phyloP scores from a whole-genome alignment of 2,888 invertebrate genomes.

The Caenorhabditis panamensis region DNA sequence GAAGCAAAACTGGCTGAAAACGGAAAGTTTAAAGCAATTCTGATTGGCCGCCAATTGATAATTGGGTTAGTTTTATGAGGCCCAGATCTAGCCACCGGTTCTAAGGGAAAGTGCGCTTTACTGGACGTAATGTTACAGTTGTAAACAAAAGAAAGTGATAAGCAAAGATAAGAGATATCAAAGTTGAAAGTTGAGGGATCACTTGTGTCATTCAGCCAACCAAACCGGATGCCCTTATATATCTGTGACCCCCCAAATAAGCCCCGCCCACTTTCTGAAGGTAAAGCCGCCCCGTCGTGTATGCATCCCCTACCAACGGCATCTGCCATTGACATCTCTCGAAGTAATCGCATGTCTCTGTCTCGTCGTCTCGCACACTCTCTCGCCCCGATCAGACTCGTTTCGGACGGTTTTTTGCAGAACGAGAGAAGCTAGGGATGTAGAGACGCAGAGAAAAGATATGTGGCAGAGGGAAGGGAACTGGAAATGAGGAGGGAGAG shows the following conservation, averaged over 20 bases:
- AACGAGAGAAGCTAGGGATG: conserved; percentile 10
- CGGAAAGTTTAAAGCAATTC: neutral
- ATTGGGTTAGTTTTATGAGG: neutral
- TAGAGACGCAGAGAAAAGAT: conserved; percentile 17
- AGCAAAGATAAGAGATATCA: conserved; percentile 24
- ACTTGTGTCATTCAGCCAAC: neutral
- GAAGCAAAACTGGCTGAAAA: neutral
- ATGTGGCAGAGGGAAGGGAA: conserved; percentile 25
- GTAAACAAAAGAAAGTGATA: neutral
- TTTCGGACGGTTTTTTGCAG: conserved; percentile 32
- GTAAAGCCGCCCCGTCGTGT: neutral
- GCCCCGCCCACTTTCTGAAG: conserved; percentile 23
- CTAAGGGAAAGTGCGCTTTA: neutral
- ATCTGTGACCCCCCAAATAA: conserved; percentile 31
- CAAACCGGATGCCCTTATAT: conserved; percentile 51
- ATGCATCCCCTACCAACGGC: neutral
- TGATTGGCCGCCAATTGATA: neutral
- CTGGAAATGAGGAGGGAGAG: conserved; percentile 23
- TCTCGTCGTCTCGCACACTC: no score
- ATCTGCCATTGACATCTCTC: conserved; percentile 15
- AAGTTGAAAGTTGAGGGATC: conserved; percentile 52
- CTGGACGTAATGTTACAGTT: neutral
- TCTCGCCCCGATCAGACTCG: conserved; percentile 34
- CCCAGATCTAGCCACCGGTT: neutral
- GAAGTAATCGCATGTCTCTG: conserved; percentile 42